Conservation (phyloP, 2,888 invertebrate genomes). For the Eudemis profundana region DNA sequence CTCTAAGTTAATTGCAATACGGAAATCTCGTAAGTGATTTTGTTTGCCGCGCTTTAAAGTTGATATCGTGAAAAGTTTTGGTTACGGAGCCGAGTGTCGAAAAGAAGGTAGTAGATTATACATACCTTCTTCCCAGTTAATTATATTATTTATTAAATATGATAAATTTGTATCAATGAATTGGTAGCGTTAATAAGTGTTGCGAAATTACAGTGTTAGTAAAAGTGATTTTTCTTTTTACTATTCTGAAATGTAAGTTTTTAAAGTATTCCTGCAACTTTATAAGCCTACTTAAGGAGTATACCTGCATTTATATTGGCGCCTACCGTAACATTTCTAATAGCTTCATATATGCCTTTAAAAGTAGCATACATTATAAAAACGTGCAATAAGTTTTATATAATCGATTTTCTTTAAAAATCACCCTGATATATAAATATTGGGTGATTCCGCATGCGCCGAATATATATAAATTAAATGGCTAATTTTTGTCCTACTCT, state of each 20-base stretch:
- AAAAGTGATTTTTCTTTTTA: neutral
- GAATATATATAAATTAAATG: too few species aligned
- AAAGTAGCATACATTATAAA: too few species aligned
- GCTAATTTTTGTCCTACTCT: too few species aligned
- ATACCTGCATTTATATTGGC: too few species aligned
- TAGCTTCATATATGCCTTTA: too few species aligned
- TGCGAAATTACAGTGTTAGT: neutral
- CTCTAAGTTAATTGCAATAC: constrained; percentile 52
- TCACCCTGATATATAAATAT: too few species aligned
- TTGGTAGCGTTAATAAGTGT: constrained; percentile 15
- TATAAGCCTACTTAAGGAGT: neutral
- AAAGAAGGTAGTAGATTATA: constrained; percentile 42
- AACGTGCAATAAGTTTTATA: too few species aligned
- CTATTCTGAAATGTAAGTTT: constrained; percentile 25
- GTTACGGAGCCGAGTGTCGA: constrained; percentile 14
- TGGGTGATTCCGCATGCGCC: too few species aligned
- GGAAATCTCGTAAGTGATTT: constrained; percentile 59
- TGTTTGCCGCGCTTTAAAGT: constrained; percentile 55
- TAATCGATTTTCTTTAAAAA: too few species aligned
- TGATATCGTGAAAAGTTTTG: constrained; percentile 35
- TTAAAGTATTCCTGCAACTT: neutral
- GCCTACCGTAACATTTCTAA: too few species aligned
- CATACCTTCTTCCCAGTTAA: constrained; percentile 12
- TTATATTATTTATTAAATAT: neutral
- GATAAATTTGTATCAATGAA: neutral